phyloP scores from a whole-genome alignment of 2,797 vertebrate genomes.

The Chaetophractus vellerosus region DNA sequence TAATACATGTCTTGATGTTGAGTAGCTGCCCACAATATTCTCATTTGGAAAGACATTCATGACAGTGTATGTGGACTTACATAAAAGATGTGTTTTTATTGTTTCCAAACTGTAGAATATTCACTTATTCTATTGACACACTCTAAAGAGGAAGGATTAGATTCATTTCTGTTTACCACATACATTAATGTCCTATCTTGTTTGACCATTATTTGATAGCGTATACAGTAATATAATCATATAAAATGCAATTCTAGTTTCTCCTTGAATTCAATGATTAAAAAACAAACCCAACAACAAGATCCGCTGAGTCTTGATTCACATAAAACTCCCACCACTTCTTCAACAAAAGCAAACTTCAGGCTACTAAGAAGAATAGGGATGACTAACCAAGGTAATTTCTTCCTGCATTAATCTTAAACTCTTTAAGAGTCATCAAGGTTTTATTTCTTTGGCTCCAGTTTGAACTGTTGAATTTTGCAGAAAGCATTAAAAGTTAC shows the following conservation, averaged over 20 bases:
- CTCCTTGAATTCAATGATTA: conserved; percentile 81
- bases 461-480: conserved; percentile 84
- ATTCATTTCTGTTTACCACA: conserved; percentile 68
- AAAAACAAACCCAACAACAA: conserved; percentile 62
- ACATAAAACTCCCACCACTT: conserved; percentile 78
- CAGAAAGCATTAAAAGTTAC: conserved; percentile 84
- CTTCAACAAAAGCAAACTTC: conserved; percentile 83
- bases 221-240: conserved; percentile 5
- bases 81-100: conserved; percentile 65
- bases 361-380: conserved; percentile 86
- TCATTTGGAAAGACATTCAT: conserved; percentile 62
- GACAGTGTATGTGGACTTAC: conserved; percentile 3
- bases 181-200: conserved; percentile 16
- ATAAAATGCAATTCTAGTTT: conserved; percentile 80
- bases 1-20: conserved; percentile 22
- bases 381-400: conserved; percentile 88
- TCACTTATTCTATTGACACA: conserved; percentile 54
- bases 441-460: conserved; percentile 86
- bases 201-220: conserved; percentile 74
- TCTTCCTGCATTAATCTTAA: conserved; percentile 87
- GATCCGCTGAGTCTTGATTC: conserved; percentile 81
- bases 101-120: conserved; percentile 37
- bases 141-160: neutral
- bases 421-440: conserved; percentile 87
- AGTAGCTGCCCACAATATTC: conserved; percentile 43